Base-by-base conservation (phyloP, 1,140 invertebrate species). In the Diploscapter pachys region DNA sequence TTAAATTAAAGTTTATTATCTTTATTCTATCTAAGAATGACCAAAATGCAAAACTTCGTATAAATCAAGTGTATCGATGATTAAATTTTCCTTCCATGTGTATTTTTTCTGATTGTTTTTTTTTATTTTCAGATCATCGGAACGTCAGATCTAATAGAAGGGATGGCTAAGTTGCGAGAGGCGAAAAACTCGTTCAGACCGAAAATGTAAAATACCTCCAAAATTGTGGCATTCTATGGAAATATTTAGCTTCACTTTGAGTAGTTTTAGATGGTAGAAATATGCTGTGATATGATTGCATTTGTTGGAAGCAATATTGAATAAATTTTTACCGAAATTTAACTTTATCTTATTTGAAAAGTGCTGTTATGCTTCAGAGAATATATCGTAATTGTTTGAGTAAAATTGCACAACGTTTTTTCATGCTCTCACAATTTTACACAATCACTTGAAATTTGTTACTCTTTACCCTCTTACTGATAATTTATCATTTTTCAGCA, bases 151-250 rank as follows among this genome's bases (percentile, higher is more conserved):
- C 74, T 79, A 52, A 77, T 84, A 13, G 80, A 72, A 9, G 80
- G 80, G 59, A 82, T 84, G 80, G 71, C 63, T 4, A 75, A 72
- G 65, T 66, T 84, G 53, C 73, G 83, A 49, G 78, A 78, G 48
- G 66, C 63, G 73, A 84, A 84, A 69, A 85, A 84, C 67, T 78
- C 71, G 49, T 86, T 84, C 73, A 65, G 55, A 71, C 48, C 73
- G 9, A 78, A 62, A 8, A 54, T 73, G 52, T 76, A 78, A 71
- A 48, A 31, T 31, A 31, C 31, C 31, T 31, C 31, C 31, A 31
- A 31, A 31, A 31, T 31, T 31, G 31, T 31, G 31, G 0, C 31
- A 31, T 1, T 31, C 31, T 31, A 31, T 31, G 31, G 31, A 31
- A 31, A 31, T 31, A 31, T 31, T 31, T 31, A 31, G 31, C 31